A percentile compares a stretch with the other conserved stretches of the same genome.
These are phyloP conservation scores for Acanthochromis polyacanthus DNA, from an alignment of 2,113 vertebrate genomes.

Conservation along the genomic window DNA sequence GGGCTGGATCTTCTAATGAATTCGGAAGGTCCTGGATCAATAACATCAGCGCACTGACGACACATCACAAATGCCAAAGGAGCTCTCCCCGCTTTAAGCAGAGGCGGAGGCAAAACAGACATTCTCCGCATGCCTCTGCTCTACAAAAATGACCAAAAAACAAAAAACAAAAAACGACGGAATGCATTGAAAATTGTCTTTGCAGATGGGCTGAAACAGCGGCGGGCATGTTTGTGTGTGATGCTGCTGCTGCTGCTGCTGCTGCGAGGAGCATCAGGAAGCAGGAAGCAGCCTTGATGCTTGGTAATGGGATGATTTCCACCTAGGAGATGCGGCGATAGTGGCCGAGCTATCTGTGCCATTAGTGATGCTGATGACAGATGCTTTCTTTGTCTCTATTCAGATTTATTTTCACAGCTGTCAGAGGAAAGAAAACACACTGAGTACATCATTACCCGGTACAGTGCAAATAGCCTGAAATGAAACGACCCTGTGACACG, in stretches of 20 bases:
- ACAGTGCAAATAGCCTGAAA: conserved; percentile 57
- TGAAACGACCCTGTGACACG: conserved; percentile 60
- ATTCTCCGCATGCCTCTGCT: conserved; percentile 35
- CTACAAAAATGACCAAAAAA: conserved; percentile 36
- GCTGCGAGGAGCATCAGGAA: conserved; percentile 74
- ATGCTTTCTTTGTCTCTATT: conserved; percentile 79
- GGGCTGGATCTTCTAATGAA: conserved; percentile 86
- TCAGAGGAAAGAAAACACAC: conserved; percentile 60
- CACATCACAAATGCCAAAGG: conserved; percentile 85
- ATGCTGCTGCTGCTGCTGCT: conserved; percentile 39
- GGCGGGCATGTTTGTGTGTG: conserved; percentile 42
- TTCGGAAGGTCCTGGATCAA: conserved; percentile 88
- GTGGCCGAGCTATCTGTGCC: conserved; percentile 74
- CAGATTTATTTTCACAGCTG: conserved; percentile 77
- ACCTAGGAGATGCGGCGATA: conserved; percentile 80
- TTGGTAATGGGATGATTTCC: conserved; percentile 82
- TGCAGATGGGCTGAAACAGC: conserved; percentile 30
- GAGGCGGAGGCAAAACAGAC: conserved; percentile 63
- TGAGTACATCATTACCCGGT: conserved; percentile 67
- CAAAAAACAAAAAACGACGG: neutral
- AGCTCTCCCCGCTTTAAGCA: conserved; percentile 54
- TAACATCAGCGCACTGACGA: conserved; percentile 85
- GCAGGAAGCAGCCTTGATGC: conserved; percentile 76
- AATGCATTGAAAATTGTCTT: conserved; percentile 43
- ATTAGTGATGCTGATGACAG: conserved; percentile 80